These are phyloP conservation scores for Rhagoletis pomonella DNA, from an alignment of 1,140 invertebrate genomes.

Conservation along the genomic window DNA sequence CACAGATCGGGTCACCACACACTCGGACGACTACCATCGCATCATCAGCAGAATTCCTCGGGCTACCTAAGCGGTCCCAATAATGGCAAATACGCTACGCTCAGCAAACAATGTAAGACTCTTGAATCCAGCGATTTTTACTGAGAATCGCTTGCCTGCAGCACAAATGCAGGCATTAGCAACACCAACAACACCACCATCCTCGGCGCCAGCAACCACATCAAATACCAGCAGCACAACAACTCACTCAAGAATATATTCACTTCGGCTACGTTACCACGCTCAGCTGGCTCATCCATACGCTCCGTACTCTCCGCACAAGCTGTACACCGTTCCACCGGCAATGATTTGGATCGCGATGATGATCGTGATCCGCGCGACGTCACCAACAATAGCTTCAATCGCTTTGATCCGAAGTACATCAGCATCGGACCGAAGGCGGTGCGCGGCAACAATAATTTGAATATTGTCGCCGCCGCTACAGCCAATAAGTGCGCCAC, in stretches of 20 bases:
- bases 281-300: conserved; percentile 71
- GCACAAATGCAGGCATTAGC: conserved; percentile 74
- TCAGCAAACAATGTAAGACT: conserved; percentile 96
- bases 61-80: conserved; percentile 76
- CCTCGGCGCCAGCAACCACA: conserved; percentile 62
- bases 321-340: conserved; percentile 68
- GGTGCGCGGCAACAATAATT: conserved; percentile 73
- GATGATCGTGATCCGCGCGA: conserved; percentile 73
- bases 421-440: conserved; percentile 79
- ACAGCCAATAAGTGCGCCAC: conserved; percentile 72
- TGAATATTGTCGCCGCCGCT: conserved; percentile 66
- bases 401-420: conserved; percentile 79
- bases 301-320: conserved; percentile 69
- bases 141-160: conserved; percentile 85
- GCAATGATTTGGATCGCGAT: conserved; percentile 63
- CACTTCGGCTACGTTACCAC: conserved; percentile 69
- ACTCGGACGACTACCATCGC: conserved; percentile 75
- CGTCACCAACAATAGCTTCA: conserved; percentile 75
- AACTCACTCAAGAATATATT: conserved; percentile 72
- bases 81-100: conserved; percentile 90
- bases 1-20: conserved; percentile 75
- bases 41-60: conserved; percentile 69
- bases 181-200: conserved; percentile 68
- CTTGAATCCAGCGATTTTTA: conserved; percentile 95
- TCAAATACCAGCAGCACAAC: conserved; percentile 58